Evolutionary conservation across 2,888 invertebrate species (phyloP).

Genomic region (Metacarcinus magister): DNA sequence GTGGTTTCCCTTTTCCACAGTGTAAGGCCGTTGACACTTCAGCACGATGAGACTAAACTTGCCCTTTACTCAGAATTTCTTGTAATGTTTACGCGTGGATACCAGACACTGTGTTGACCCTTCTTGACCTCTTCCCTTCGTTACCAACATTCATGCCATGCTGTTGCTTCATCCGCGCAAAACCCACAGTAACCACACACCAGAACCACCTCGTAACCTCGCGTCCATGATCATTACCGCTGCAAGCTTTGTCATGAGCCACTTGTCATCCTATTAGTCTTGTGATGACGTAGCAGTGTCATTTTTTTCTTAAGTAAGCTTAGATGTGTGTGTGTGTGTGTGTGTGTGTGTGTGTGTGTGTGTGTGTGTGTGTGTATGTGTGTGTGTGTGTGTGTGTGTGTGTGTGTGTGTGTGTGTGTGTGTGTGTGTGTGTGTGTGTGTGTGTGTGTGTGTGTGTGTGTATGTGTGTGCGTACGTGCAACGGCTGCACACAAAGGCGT

Average conservation of each 20-base stretch:
- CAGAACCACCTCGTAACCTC: neutral
- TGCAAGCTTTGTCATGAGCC: neutral
- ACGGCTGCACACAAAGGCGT: neutral
- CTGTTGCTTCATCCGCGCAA: neutral
- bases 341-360: neutral
- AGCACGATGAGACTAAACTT: no score
- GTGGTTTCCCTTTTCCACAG: no score
- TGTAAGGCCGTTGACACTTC: no score
- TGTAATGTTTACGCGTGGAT: neutral
- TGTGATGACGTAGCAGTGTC: neutral
- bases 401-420: constrained; percentile 26
- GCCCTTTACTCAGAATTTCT: no score
- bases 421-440: neutral
- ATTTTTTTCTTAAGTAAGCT: neutral
- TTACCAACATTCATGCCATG: neutral
- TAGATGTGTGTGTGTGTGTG: neutral
- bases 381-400: constrained; percentile 4
- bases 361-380: neutral
- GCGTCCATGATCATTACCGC: neutral
- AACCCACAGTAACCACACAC: neutral
- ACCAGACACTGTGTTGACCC: neutral
- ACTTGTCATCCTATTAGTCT: neutral
- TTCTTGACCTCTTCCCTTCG: neutral
- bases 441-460: constrained; percentile 43
- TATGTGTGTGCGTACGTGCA: neutral